These are phyloP conservation scores for Campopleginae sp. DNA, from an alignment of 2,888 invertebrate species.

Conservation along the genomic window DNA sequence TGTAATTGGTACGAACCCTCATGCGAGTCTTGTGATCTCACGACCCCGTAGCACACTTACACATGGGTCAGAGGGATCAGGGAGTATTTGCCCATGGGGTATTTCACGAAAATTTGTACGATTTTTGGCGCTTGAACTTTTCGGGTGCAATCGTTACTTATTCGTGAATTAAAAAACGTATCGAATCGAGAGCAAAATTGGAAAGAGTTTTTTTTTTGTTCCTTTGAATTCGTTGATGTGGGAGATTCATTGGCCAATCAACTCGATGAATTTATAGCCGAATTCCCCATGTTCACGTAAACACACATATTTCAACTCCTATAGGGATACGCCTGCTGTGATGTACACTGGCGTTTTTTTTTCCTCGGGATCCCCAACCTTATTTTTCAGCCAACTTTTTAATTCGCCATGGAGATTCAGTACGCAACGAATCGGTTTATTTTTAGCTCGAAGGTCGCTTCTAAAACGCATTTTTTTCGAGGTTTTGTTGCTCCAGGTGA, in stretches of 20 bases:
- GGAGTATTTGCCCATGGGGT: not conserved
- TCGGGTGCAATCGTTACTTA: not conserved
- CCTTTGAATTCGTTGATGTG: too few relatives aligned
- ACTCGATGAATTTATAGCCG: not conserved
- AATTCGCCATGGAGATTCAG: not conserved
- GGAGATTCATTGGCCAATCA: not conserved
- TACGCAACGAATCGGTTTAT: not conserved
- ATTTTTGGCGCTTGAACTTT: not conserved
- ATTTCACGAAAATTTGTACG: not conserved
- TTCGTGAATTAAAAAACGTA: not conserved
- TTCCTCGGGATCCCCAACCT: not conserved
- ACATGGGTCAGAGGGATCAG: not conserved
- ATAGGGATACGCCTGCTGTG: not conserved
- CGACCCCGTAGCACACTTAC: constrained; percentile 19
- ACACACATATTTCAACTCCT: not conserved
- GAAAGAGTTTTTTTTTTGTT: not conserved
- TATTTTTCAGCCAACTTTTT: not conserved
- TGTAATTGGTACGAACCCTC: constrained; percentile 1
- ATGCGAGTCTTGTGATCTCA: not conserved
- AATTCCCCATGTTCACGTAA: not conserved
- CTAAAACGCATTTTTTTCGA: not conserved
- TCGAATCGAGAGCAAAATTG: not conserved
- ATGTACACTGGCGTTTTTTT: not conserved
- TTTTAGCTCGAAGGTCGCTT: not conserved
- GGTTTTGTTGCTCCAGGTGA: not conserved